Percentiles rank a stretch among this genome's conserved stretches.
phyloP scores from a whole-genome alignment of 2,797 vertebrate species.

The Intellagama lesueurii region DNA sequence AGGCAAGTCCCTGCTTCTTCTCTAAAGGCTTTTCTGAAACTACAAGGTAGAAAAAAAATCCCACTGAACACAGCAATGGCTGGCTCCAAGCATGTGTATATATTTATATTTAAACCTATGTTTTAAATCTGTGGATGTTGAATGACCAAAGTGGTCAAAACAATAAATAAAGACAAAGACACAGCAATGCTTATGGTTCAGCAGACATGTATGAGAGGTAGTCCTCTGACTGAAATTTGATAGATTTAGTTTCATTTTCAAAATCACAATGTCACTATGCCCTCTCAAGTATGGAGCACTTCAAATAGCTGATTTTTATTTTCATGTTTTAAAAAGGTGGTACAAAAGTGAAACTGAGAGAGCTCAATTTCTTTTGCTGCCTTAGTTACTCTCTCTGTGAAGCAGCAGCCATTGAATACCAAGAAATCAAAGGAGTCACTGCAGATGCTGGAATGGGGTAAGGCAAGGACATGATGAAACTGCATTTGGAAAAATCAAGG shows the following conservation, averaged over 20 bases:
- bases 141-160: too few relatives aligned
- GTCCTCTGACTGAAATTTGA: background rate
- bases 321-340: background rate
- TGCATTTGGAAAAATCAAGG: background rate
- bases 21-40: background rate
- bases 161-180: too few relatives aligned
- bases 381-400: background rate
- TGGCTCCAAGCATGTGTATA: too few relatives aligned
- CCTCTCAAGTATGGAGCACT: background rate
- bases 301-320: background rate
- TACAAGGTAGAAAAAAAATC: background rate
- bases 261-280: background rate
- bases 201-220: background rate
- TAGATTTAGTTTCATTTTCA: background rate
- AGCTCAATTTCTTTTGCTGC: background rate
- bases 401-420: background rate
- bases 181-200: too few relatives aligned
- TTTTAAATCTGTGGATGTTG: too few relatives aligned
- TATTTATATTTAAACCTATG: too few relatives aligned
- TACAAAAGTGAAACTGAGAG: background rate
- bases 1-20: too few relatives aligned
- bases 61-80: background rate
- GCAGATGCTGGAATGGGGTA: background rate
- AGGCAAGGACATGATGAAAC: background rate
- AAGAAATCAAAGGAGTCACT: background rate